These are phyloP conservation scores for Ophonus ardosiacus DNA, from an alignment of 2,888 invertebrate species.

Conservation along the genomic window DNA sequence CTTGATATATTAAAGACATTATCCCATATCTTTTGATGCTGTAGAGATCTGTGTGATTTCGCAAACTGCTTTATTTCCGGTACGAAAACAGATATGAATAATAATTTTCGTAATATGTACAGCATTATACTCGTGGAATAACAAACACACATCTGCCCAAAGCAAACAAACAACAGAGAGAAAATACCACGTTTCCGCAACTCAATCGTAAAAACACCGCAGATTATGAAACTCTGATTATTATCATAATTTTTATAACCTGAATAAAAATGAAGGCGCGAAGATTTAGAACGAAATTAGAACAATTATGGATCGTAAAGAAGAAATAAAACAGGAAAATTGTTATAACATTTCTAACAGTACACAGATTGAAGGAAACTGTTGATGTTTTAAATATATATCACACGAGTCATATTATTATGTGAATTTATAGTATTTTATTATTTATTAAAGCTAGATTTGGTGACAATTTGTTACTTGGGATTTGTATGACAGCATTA, in stretches of 20 bases:
- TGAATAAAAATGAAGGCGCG: conserved; percentile 7
- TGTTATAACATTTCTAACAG: too few species aligned
- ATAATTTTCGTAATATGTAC: conserved; percentile 51
- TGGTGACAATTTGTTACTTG: too few species aligned
- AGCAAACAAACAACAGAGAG: conserved; percentile 23
- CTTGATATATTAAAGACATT: conserved; percentile 25
- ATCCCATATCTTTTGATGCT: conserved; percentile 33
- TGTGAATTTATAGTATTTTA: too few species aligned
- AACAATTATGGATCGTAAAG: conserved; percentile 10
- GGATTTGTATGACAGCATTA: too few species aligned
- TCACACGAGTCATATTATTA: too few species aligned
- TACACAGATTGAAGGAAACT: too few species aligned
- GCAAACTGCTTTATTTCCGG: conserved; percentile 49
- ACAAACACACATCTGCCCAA: conserved; percentile 46
- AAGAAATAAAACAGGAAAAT: too few species aligned
- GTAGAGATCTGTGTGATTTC: conserved; percentile 21
- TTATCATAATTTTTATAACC: conserved; percentile 49
- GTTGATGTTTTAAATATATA: too few species aligned
- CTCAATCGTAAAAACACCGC: conserved; percentile 38
- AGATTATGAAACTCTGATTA: conserved; percentile 52
- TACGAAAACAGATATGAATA: conserved; percentile 53
- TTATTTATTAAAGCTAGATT: too few species aligned
- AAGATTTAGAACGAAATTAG: conserved; percentile 20
- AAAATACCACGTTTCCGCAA: conserved; percentile 43
- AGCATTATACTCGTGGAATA: conserved; percentile 53